Evolutionary conservation across 2,888 invertebrate genomes (phyloP).

Genomic region (Tenthredo mesomela): DNA sequence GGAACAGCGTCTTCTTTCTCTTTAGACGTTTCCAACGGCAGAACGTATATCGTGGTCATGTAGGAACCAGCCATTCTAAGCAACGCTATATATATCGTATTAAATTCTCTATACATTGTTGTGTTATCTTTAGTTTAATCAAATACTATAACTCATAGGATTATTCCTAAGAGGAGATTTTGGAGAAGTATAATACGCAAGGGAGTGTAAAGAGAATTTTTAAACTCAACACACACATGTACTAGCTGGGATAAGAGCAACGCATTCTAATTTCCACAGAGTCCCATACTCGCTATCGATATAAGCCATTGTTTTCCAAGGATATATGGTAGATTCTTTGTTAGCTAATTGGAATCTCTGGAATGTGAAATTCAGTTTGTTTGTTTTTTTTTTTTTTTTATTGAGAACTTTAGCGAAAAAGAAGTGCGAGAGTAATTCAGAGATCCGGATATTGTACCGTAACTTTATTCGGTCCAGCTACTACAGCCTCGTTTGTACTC

Average conservation of each 20-base stretch:
- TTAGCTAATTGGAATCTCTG: conserved; percentile 61
- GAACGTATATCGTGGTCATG: conserved; percentile 63
- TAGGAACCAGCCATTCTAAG: conserved; percentile 62
- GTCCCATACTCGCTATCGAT: conserved; percentile 62
- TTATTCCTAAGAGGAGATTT: background rate
- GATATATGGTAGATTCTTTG: conserved; percentile 57
- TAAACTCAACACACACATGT: conserved; percentile 54
- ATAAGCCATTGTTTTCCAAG: conserved; percentile 56
- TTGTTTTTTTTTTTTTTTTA: background rate
- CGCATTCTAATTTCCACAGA: conserved; percentile 61
- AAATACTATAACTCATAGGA: background rate
- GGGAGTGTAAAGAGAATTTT: background rate
- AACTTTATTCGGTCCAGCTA: conserved; percentile 59
- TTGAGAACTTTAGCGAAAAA: background rate
- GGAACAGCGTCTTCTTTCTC: conserved; percentile 55
- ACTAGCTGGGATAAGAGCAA: conserved; percentile 58
- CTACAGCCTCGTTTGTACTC: conserved; percentile 58
- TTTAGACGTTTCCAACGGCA: conserved; percentile 56
- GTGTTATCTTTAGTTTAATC: background rate
- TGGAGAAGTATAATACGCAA: background rate
- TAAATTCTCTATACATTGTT: background rate
- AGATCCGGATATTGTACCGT: conserved; percentile 55
- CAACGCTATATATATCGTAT: conserved; percentile 23
- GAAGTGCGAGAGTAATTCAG: background rate
- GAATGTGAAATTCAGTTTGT: background rate